Evolutionary conservation across 2,797 vertebrate genomes (phyloP).

Genomic region (Pangasius mekongensis): DNA sequence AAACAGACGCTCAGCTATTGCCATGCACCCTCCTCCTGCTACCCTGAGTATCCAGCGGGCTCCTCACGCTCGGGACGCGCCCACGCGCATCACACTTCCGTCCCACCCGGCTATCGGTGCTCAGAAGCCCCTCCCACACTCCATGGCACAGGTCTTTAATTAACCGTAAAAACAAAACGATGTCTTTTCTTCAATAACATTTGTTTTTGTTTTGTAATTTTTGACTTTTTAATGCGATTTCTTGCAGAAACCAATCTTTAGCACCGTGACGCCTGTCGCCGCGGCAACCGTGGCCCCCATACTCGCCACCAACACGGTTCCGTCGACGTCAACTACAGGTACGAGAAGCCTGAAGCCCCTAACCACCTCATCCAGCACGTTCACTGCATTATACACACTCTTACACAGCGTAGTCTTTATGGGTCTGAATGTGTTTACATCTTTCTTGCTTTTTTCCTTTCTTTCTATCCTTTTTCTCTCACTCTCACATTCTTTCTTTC

Average conservation of each 20-base stretch:
- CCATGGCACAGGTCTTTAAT: slow-evolving; percentile 87
- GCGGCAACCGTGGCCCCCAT: slow-evolving; percentile 99
- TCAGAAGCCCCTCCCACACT: slow-evolving; percentile 89
- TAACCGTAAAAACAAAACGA: not conserved
- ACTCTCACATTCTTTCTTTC: not conserved
- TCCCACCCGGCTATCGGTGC: slow-evolving; percentile 90
- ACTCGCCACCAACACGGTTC: slow-evolving; percentile 92
- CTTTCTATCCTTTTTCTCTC: not conserved
- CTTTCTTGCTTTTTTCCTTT: not conserved
- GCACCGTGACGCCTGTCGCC: slow-evolving; percentile 91
- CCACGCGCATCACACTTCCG: slow-evolving; percentile 90
- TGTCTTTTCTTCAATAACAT: not conserved
- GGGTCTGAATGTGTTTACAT: not conserved
- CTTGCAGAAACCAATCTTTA: slow-evolving; percentile 93
- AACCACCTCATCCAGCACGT: too few relatives aligned
- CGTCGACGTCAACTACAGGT: slow-evolving; percentile 92
- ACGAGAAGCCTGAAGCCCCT: not conserved
- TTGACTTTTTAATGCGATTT: not conserved
- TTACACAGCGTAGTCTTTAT: not conserved
- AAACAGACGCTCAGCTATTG: slow-evolving; percentile 83
- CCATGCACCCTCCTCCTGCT: slow-evolving; percentile 88
- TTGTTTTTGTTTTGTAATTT: not conserved
- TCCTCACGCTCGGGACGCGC: slow-evolving; percentile 83
- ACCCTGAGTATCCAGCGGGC: slow-evolving; percentile 91
- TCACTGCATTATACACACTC: too few relatives aligned